A percentile compares a stretch with the other conserved stretches of the same genome.
Conservation (phyloP, 2,888 invertebrate genomes). For the Sinohyriopsis cumingii region DNA sequence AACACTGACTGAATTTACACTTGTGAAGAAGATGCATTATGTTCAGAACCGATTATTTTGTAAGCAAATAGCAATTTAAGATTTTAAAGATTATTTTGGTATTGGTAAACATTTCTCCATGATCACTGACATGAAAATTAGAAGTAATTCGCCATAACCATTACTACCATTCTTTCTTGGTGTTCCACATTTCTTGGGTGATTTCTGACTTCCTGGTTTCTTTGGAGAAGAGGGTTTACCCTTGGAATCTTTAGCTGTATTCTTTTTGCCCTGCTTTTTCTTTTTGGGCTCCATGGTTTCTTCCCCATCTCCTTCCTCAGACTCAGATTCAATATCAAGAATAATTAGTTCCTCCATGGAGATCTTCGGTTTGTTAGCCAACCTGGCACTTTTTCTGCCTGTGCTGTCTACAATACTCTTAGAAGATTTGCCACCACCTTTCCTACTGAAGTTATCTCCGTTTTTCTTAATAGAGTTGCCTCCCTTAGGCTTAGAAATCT, state of each 20-base stretch:
- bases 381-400: conserved; percentile 9
- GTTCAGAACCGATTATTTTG: too few species aligned
- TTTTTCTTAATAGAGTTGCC: conserved; percentile 13
- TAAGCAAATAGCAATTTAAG: too few species aligned
- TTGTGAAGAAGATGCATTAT: too few species aligned
- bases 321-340: conserved; percentile 19
- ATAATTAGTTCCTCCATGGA: conserved; percentile 17
- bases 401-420: not conserved
- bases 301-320: conserved; percentile 10
- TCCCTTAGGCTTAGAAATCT: conserved; percentile 1
- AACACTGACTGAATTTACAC: too few species aligned
- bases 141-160: too few species aligned
- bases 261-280: conserved; percentile 23
- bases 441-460: conserved; percentile 7
- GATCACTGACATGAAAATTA: too few species aligned
- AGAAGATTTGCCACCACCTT: not conserved
- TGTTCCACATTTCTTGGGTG: too few species aligned
- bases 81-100: too few species aligned
- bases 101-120: too few species aligned
- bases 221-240: too few species aligned
- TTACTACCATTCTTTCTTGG: too few species aligned
- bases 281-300: conserved; percentile 13
- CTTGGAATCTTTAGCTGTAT: conserved; percentile 9
- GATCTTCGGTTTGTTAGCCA: conserved; percentile 13
- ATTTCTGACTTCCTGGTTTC: too few species aligned